These are phyloP conservation scores for Lycocorax pyrrhopterus DNA, from an alignment of 2,113 vertebrate genomes.

Conservation along the genomic window DNA sequence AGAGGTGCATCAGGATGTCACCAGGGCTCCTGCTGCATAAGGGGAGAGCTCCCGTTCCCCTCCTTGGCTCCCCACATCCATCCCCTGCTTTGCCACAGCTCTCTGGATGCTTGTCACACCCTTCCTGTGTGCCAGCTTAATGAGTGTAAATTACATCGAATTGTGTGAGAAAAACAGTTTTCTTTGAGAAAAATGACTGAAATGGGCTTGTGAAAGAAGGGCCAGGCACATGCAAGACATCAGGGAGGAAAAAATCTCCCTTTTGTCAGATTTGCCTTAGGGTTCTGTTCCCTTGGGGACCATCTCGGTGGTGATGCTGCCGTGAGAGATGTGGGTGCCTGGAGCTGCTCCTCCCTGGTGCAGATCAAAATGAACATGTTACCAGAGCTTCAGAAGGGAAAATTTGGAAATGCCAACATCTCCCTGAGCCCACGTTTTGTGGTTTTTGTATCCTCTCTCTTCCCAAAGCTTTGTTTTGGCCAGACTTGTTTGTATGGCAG, in stretches of 20 bases:
- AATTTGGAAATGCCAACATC: background rate
- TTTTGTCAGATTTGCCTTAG: background rate
- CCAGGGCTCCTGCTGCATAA: background rate
- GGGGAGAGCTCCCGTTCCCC: background rate
- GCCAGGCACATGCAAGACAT: background rate
- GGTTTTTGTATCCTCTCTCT: background rate
- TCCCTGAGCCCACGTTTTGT: background rate
- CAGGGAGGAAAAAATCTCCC: background rate
- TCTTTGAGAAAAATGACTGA: background rate
- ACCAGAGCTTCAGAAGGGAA: background rate
- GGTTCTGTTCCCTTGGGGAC: background rate
- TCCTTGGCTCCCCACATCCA: background rate
- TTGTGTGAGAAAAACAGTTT: background rate
- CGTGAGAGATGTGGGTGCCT: rapidly evolving
- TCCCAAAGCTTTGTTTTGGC: background rate
- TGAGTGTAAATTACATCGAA: background rate
- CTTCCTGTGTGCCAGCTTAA: background rate
- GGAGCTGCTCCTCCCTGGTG: background rate
- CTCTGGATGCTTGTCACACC: background rate
- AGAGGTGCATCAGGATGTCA: background rate
- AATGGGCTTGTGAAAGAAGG: background rate
- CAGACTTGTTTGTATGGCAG: background rate
- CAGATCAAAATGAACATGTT: rapidly evolving
- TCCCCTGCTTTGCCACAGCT: background rate
- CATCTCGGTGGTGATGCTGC: background rate